Conservation (phyloP, 64 coral and sea anemone species). For the Dendronephthya gigantea region DNA sequence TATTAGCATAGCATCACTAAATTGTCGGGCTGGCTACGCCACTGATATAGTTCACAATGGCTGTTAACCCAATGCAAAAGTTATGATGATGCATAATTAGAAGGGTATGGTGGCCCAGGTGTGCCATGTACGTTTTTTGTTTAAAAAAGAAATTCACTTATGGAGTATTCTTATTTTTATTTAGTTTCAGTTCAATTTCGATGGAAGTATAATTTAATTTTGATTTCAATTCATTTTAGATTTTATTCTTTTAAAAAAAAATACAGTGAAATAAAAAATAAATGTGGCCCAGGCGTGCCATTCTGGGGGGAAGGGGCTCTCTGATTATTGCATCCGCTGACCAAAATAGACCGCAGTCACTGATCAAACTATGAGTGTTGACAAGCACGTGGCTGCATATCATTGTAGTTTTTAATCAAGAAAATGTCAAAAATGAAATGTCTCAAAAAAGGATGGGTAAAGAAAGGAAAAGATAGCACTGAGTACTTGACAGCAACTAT, state of each 20-base stretch:
- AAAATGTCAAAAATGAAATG: conserved; percentile 13
- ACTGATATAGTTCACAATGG: too few relatives aligned
- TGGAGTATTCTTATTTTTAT: too few relatives aligned
- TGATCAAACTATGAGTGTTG: not conserved
- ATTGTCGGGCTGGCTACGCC: too few relatives aligned
- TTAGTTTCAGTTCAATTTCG: not conserved
- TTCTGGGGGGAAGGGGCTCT: not conserved
- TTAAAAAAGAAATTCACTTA: too few relatives aligned
- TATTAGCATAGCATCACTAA: too few relatives aligned
- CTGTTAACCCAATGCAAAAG: too few relatives aligned
- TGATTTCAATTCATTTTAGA: too few relatives aligned
- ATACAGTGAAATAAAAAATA: not conserved
- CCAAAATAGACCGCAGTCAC: not conserved
- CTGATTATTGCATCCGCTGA: not conserved
- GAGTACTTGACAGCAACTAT: conserved; percentile 1
- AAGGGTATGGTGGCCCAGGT: too few relatives aligned
- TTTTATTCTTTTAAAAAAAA: not conserved
- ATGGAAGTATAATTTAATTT: too few relatives aligned
- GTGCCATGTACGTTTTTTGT: too few relatives aligned
- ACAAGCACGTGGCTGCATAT: not conserved
- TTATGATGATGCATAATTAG: too few relatives aligned
- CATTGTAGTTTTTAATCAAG: not conserved
- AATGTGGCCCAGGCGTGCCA: conserved; percentile 1
- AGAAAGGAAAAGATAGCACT: not conserved
- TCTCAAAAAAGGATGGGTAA: conserved; percentile 3